These are phyloP conservation scores for Metopolophium dirhodum DNA, from an alignment of 1,140 invertebrate species.

Conservation along the genomic window DNA sequence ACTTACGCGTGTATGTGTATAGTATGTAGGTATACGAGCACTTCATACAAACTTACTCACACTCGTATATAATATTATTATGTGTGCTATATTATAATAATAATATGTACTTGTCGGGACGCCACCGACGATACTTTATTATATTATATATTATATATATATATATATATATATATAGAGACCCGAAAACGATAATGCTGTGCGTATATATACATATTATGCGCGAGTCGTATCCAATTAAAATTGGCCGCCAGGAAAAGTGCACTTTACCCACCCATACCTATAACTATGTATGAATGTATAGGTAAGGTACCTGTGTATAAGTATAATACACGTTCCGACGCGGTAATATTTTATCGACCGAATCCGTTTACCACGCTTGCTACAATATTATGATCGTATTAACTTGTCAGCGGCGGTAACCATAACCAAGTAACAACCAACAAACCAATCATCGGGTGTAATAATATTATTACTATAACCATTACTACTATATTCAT, in stretches of 20 bases:
- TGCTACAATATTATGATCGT: not conserved
- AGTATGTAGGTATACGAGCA: not conserved
- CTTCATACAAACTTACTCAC: not conserved
- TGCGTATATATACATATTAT: too few species aligned
- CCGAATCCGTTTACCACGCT: not conserved
- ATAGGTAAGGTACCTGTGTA: not conserved
- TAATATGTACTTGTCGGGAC: not conserved
- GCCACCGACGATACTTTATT: not conserved
- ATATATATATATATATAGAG: not conserved
- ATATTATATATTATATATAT: not conserved
- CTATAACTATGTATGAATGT: not conserved
- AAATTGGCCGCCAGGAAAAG: conserved; percentile 7
- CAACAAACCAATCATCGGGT: not conserved
- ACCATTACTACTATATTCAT: not conserved
- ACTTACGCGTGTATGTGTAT: not conserved
- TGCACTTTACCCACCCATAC: not conserved
- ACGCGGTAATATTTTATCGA: not conserved
- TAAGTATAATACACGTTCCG: not conserved
- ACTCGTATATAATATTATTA: not conserved
- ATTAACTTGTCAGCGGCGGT: not conserved
- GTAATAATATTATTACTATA: not conserved
- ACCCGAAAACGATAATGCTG: not conserved
- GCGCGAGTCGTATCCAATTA: not conserved
- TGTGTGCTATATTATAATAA: not conserved
- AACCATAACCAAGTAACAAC: not conserved